Evolutionary conservation across 2,797 vertebrate genomes (phyloP).

Genomic region (Sphaeramia orbicularis): DNA sequence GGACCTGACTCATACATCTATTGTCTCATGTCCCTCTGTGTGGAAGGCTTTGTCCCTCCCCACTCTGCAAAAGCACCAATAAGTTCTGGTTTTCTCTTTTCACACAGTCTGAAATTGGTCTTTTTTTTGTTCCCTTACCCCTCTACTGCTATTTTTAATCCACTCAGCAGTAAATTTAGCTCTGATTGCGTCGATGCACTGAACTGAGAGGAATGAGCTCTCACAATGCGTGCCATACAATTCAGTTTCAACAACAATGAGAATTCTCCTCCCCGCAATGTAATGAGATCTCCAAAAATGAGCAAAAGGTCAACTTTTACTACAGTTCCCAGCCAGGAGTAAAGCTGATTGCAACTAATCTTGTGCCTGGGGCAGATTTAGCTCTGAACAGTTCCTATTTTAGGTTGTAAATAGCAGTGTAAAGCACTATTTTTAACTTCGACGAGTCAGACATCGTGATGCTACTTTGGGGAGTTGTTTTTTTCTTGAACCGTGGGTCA

Average conservation of each 20-base stretch:
- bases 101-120: conserved; percentile 39
- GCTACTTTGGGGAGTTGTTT: too few species aligned
- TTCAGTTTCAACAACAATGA: conserved; percentile 41
- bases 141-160: conserved; percentile 71
- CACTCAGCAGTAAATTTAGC: conserved; percentile 65
- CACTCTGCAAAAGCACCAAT: conserved; percentile 56
- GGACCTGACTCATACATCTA: conserved; percentile 75
- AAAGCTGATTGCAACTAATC: conserved; percentile 44
- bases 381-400: neutral
- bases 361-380: conserved; percentile 6
- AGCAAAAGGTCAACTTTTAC: conserved; percentile 49
- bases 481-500: too few species aligned
- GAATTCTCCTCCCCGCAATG: conserved; percentile 54
- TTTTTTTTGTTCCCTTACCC: conserved; percentile 30
- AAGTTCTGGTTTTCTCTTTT: conserved; percentile 69
- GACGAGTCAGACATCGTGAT: neutral
- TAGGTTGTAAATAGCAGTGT: neutral
- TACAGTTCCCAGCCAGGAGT: conserved; percentile 30
- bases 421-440: neutral
- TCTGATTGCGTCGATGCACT: conserved; percentile 43
- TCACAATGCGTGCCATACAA: conserved; percentile 25
- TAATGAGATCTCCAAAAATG: conserved; percentile 51
- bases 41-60: conserved; percentile 69
- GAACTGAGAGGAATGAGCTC: conserved; percentile 35
- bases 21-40: conserved; percentile 68